phyloP scores from a whole-genome alignment of 2,113 vertebrate genomes.

The Osmerus eperlanus region DNA sequence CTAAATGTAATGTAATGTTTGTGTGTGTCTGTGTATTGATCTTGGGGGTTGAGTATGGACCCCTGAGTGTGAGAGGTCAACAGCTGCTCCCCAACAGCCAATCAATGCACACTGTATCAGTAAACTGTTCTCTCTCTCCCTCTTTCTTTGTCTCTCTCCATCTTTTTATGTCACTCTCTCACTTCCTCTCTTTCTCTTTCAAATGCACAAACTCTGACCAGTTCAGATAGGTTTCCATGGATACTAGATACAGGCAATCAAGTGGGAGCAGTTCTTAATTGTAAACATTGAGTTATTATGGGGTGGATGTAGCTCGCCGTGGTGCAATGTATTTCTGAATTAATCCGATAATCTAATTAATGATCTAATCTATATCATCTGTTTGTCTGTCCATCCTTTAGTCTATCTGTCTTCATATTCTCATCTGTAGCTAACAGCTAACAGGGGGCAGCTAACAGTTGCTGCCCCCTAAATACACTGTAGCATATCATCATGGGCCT shows the following conservation, averaged over 20 bases:
- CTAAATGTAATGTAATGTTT: neutral
- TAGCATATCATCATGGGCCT: constrained; percentile 43
- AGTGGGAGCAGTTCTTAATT: constrained; percentile 72
- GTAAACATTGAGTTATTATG: constrained; percentile 73
- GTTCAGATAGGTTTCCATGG: constrained; percentile 67
- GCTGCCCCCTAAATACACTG: neutral
- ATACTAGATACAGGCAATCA: constrained; percentile 66
- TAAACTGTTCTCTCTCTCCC: constrained; percentile 51
- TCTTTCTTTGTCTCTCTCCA: neutral
- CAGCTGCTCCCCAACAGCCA: constrained; percentile 73
- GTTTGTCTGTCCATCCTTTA: constrained; percentile 55
- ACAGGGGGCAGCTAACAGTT: no score
- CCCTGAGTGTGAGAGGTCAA: constrained; percentile 69
- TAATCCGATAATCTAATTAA: no score
- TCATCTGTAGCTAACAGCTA: no score
- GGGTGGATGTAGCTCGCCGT: constrained; percentile 46
- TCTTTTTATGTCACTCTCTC: neutral
- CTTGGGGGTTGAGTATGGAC: constrained; percentile 63
- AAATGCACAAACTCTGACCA: constrained; percentile 54
- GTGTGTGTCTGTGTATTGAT: constrained; percentile 58
- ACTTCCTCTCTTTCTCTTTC: constrained; percentile 21
- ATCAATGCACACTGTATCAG: constrained; percentile 69
- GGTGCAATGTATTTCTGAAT: constrained; percentile 31
- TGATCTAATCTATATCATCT: constrained; percentile 59
- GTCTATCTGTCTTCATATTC: constrained; percentile 35